A percentile compares a stretch with the other conserved stretches of the same genome.
These are phyloP conservation scores for Rotaria magnacalcarata DNA, from an alignment of 2,888 invertebrate genomes.

Conservation along the genomic window DNA sequence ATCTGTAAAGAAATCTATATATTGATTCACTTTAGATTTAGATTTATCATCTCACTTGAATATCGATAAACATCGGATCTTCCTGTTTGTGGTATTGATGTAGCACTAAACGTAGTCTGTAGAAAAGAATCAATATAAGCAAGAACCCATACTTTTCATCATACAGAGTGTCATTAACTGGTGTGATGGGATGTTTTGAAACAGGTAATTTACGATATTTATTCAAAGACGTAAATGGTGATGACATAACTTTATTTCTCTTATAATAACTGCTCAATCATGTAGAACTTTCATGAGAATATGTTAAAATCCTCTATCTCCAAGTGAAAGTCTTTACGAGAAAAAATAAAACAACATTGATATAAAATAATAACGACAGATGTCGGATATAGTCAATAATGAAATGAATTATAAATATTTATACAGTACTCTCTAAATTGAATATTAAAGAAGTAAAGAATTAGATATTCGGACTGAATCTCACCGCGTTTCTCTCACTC, in stretches of 20 bases:
- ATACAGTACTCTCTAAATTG: too few species aligned
- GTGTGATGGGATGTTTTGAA: not conserved
- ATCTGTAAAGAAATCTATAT: not conserved
- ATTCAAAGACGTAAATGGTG: conserved; percentile 23
- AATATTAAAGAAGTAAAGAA: too few species aligned
- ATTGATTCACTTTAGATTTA: not conserved
- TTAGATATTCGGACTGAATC: too few species aligned
- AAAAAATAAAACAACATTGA: not conserved
- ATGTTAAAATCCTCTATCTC: not conserved
- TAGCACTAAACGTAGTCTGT: not conserved
- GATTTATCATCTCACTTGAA: not conserved
- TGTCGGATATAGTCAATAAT: not conserved
- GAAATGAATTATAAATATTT: too few species aligned
- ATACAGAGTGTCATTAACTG: not conserved
- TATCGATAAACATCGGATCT: not conserved
- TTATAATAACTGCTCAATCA: not conserved
- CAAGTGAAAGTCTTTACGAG: not conserved
- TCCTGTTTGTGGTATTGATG: not conserved
- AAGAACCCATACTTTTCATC: not conserved
- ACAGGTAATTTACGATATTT: not conserved
- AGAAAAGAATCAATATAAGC: not conserved
- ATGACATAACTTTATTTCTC: not conserved
- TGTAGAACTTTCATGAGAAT: not conserved
- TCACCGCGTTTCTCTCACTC: too few species aligned
- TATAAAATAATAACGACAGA: not conserved